Base-by-base conservation (phyloP, 1,140 invertebrate species). In the Trialeurodes vaporariorum region DNA sequence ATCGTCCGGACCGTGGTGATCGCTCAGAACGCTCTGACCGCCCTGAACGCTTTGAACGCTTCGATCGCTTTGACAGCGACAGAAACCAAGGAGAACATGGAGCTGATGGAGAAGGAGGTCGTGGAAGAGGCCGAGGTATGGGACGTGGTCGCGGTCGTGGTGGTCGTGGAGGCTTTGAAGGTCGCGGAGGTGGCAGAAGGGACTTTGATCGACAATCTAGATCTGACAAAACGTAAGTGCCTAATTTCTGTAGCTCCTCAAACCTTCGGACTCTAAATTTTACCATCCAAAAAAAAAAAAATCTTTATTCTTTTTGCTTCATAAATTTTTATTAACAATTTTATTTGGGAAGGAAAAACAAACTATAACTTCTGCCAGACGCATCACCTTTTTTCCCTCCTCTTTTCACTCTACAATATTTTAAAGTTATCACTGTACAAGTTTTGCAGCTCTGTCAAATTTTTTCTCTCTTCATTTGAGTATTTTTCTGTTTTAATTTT, bases 171-270 rank as follows among this genome's bases (percentile, higher is more conserved):
- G 81, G 80, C 69, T 88, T 86, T 75, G 81, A 81, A 69, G 86
- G 87, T 71, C 85, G 88, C 71, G 83, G 89, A 71, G 21, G 64
- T 17, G 86, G 89, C 59, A 94, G 94, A 80, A 85, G 93, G 49
- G 94, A 97, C 80, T 97, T 92, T 79, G 94, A 97, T 80, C 86
- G 94, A 70, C 92, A 96, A 78, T 96, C 93, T 75, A 94, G 94
- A 71, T 94, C 91, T 66, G 93, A 96, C 76, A 94, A 91, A 83
- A 95, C 92, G 87, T 90, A 83, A 79, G 83, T 80, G 69, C 67
- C 70, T 71, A 72, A 73, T 72, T 69, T 63, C 71, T 24, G 65
- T 59, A 25, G 70, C 63, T 61, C 58, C 67, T 60, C 62, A 61
- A 59, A 49, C 61, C 66, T 27, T 27, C 69, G 59, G 58, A 64